phyloP scores from a whole-genome alignment of 2,888 invertebrate genomes.

The Meta bourneti region DNA sequence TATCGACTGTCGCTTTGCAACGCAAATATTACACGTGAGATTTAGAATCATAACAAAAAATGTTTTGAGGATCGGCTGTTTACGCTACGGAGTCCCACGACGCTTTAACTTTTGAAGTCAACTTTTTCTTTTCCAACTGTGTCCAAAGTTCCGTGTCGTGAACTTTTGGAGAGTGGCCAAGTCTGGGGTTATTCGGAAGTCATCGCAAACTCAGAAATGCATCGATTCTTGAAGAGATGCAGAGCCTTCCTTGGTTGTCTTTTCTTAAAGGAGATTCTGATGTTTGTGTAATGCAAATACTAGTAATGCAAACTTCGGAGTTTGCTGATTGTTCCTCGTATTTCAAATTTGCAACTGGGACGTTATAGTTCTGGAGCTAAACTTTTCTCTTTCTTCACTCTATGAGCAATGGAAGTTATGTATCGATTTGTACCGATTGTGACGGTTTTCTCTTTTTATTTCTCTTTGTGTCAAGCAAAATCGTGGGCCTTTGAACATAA shows the following conservation, averaged over 20 bases:
- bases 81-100: slow-evolving; percentile 2
- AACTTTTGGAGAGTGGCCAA: slow-evolving; percentile 49
- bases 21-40: not conserved
- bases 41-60: not conserved
- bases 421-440: too few relatives aligned
- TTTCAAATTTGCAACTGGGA: too few relatives aligned
- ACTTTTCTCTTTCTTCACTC: too few relatives aligned
- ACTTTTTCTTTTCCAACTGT: not conserved
- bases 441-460: too few relatives aligned
- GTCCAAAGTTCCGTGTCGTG: not conserved
- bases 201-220: not conserved
- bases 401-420: too few relatives aligned
- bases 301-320: not conserved
- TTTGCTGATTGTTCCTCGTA: not conserved
- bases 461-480: too few relatives aligned
- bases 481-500: too few relatives aligned
- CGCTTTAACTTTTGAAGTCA: slow-evolving; percentile 10
- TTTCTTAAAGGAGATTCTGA: not conserved
- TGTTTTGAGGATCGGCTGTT: slow-evolving; percentile 1
- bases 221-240: not conserved
- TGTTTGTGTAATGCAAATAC: not conserved
- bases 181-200: not conserved
- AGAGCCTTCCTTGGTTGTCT: not conserved
- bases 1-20: not conserved
- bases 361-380: too few relatives aligned